Evolutionary conservation across 35 echinoderm and acorn worm species (phyloP), one percentile per base, ranked within the genome.

Genomic region (Amphiura filiformis): DNA sequence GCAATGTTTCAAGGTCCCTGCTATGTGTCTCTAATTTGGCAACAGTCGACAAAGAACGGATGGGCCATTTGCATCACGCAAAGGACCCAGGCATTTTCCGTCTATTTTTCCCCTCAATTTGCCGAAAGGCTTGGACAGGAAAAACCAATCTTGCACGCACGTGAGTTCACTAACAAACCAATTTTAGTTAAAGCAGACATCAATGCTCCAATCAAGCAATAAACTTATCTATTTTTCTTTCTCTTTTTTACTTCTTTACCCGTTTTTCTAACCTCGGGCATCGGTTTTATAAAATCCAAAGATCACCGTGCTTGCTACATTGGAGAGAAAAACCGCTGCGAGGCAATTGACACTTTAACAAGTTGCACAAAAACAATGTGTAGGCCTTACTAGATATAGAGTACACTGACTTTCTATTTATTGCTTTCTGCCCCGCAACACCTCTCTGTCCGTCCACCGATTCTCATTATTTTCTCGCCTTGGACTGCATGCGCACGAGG

Each of bases 171-270:
- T 70, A 26, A 70, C 61, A 26, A 70, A 26, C 61, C 61, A 70
- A 70, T 70, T 70, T n/a, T n/a, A n/a, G 7, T 4, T 13, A 2
- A 23, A 18, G 17, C 61, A 23, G 61, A 70, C 61, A 70, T 70
- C 61, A n/a, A 70, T 70, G 28, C 28, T 70, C 61, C 61, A 70
- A 70, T 70, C 61, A 70, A 70, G 61, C 61, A 70, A 70, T 70
- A 70, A 70, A 70, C 5, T 47, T 47, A 47, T 17, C n/a, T n/a
- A n/a, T n/a, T n/a, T n/a, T 47, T 47, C 26, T 70, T 3, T n/a
- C 61, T 70, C 28, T 23, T 70, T 4, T 70, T 70, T 70, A 2
- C 61, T 70, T 5, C 61, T 26, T 5, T 70, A 15, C 26, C 4
- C 26, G 11, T 4, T 23, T 70, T 30, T n/a, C 15, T 26, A 70